These are phyloP conservation scores for Trichosurus vulpecula DNA, from an alignment of 2,797 vertebrate species.

Conservation along the genomic window DNA sequence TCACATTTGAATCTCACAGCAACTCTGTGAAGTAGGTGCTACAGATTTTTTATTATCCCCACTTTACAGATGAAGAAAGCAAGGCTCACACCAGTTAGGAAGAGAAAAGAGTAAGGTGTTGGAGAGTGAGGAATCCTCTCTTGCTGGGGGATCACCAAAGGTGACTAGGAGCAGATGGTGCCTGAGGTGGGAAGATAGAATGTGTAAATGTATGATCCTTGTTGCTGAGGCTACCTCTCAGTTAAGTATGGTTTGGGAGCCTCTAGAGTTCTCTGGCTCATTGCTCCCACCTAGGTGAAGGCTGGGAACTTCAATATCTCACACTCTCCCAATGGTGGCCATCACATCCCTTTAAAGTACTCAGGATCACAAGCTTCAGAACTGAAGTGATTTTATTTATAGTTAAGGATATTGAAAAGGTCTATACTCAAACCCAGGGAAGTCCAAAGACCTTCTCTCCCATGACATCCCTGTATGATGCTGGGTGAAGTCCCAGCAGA, in stretches of 20 bases:
- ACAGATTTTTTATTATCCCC: not conserved
- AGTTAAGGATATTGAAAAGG: too few relatives aligned
- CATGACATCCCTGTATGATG: too few relatives aligned
- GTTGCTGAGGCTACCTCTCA: not conserved
- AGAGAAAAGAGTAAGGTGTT: not conserved
- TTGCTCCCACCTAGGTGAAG: too few relatives aligned
- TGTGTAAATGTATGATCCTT: not conserved
- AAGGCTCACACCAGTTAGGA: not conserved
- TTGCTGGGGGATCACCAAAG: not conserved
- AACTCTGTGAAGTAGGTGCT: not conserved
- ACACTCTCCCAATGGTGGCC: too few relatives aligned
- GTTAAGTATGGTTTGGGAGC: not conserved
- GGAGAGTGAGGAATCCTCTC: not conserved
- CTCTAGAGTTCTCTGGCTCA: not conserved
- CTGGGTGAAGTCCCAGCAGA: too few relatives aligned
- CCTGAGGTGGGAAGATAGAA: not conserved
- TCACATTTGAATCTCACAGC: not conserved
- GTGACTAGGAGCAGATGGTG: not conserved
- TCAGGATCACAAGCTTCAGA: too few relatives aligned
- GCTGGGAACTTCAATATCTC: too few relatives aligned
- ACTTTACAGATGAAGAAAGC: not conserved
- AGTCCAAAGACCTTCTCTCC: too few relatives aligned
- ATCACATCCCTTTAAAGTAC: too few relatives aligned
- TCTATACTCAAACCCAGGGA: too few relatives aligned
- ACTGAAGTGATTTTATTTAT: too few relatives aligned